These are phyloP conservation scores for Gasterosteus nipponicus DNA, from an alignment of 2,113 vertebrate species.

Conservation along the genomic window DNA sequence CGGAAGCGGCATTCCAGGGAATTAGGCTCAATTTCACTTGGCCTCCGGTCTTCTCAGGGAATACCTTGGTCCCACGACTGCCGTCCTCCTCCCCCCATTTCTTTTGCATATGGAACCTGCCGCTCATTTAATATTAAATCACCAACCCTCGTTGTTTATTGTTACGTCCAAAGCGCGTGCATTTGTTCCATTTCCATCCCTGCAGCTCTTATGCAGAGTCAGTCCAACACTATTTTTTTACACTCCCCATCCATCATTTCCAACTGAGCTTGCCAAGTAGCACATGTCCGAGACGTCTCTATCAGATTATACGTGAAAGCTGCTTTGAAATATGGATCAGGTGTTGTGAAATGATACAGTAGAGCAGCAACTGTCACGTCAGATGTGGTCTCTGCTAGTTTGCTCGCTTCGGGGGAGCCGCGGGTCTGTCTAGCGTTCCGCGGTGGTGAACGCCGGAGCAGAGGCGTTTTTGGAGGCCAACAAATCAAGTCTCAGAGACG, in stretches of 20 bases:
- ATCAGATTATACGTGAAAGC: conserved; percentile 52
- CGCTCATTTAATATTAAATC: conserved; percentile 41
- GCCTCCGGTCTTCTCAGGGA: conserved; percentile 77
- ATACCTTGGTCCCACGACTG: conserved; percentile 55
- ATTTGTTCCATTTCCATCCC: conserved; percentile 42
- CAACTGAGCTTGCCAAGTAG: conserved; percentile 46
- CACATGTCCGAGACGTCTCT: conserved; percentile 37
- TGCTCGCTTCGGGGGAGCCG: not conserved
- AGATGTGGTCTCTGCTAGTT: conserved; percentile 9
- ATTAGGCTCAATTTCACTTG: conserved; percentile 82
- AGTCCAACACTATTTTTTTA: conserved; percentile 27
- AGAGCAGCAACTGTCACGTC: conserved; percentile 9
- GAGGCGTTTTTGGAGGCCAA: conserved; percentile 9
- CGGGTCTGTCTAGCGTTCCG: conserved; percentile 27
- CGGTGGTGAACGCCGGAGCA: conserved; percentile 11
- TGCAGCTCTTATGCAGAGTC: conserved; percentile 21
- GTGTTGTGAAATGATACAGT: conserved; percentile 26
- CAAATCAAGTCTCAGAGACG: conserved; percentile 30
- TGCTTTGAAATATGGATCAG: conserved; percentile 36
- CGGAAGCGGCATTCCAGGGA: conserved; percentile 80
- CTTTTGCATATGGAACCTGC: conserved; percentile 33
- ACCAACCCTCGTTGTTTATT: conserved; percentile 32
- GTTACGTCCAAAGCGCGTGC: conserved; percentile 20
- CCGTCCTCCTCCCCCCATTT: conserved; percentile 1
- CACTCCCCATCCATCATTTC: conserved; percentile 23